These are phyloP conservation scores for Drosophila kurseongensis DNA, from an alignment of 1,140 invertebrate genomes.

Conservation along the genomic window DNA sequence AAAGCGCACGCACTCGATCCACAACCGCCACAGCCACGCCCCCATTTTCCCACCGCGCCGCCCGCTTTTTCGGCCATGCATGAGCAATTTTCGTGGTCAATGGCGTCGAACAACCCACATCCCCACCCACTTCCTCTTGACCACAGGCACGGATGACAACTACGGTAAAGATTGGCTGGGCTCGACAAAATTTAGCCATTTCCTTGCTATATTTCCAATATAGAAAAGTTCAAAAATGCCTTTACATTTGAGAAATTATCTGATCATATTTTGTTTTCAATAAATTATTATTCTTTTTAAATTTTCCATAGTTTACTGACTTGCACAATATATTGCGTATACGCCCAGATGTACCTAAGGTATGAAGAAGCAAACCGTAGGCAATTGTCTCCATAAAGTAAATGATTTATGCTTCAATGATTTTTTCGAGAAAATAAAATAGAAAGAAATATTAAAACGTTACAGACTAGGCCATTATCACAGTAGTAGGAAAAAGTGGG, in stretches of 20 bases:
- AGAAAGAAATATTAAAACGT: neutral
- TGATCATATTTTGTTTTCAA: no score
- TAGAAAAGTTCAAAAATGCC: no score
- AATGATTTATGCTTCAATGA: no score
- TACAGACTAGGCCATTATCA: neutral
- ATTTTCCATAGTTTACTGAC: no score
- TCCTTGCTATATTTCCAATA: no score
- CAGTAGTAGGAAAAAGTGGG: conserved; percentile 2
- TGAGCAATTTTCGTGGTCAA: conserved; percentile 69
- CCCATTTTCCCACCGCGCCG: neutral
- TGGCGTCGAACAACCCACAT: conserved; percentile 59
- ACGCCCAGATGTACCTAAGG: neutral
- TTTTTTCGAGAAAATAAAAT: no score
- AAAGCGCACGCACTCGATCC: conserved; percentile 54
- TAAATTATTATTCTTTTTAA: no score
- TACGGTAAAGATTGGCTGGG: conserved; percentile 7
- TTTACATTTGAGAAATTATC: no score
- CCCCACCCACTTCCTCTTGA: conserved; percentile 30
- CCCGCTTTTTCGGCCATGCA: conserved; percentile 48
- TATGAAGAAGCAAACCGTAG: no score
- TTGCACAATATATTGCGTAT: conserved; percentile 1
- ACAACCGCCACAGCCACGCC: conserved; percentile 14
- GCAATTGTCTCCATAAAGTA: no score
- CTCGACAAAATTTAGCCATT: no score
- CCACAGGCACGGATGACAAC: conserved; percentile 38